Conservation (phyloP, 1,140 invertebrate species). For the Diorhabda sublineata region DNA sequence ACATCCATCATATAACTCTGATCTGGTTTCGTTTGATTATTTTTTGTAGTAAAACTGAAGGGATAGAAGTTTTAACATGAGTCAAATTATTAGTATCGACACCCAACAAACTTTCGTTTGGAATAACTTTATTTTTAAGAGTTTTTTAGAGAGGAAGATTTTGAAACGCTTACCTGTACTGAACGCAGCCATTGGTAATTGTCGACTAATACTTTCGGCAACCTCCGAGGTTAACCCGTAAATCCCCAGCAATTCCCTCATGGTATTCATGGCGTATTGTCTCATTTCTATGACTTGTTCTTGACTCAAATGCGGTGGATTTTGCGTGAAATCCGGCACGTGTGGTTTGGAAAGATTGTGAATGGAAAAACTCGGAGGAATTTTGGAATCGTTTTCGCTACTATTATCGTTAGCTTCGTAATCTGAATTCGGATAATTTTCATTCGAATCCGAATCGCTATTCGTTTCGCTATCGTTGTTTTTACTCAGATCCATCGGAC, state of each 20-base stretch:
- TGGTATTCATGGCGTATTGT: constrained; percentile 70
- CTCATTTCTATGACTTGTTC: constrained; percentile 50
- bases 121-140: background rate
- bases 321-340: constrained; percentile 25
- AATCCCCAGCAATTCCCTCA: constrained; percentile 69
- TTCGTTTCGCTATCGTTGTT: constrained; percentile 29
- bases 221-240: constrained; percentile 64
- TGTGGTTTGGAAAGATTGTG: constrained; percentile 45
- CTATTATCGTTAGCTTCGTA: constrained; percentile 29
- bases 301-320: constrained; percentile 23
- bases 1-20: too few relatives aligned
- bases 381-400: constrained; percentile 39
- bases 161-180: constrained; percentile 39
- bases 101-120: background rate
- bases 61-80: too few relatives aligned
- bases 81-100: too few relatives aligned
- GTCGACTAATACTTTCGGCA: constrained; percentile 55
- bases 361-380: constrained; percentile 45
- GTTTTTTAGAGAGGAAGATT: background rate
- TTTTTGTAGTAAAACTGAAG: too few relatives aligned
- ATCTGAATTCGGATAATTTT: constrained; percentile 29
- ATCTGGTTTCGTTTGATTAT: too few relatives aligned
- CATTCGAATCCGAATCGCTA: constrained; percentile 31
- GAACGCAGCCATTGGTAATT: constrained; percentile 49
- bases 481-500: constrained; percentile 44